Conservation (phyloP, 1,140 invertebrate species). For the Tetranychus urticae region DNA sequence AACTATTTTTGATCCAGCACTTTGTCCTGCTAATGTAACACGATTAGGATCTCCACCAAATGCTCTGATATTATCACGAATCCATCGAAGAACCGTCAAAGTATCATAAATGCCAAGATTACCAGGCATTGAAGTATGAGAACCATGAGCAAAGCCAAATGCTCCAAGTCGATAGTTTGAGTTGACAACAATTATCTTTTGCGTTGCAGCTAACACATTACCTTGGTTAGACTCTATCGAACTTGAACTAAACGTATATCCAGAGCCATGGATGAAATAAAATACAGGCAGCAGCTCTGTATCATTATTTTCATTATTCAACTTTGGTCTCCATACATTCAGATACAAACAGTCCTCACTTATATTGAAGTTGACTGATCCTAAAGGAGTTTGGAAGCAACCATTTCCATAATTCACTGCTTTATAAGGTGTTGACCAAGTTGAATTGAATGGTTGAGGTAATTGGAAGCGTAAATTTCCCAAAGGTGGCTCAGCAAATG, state of each 20-base stretch:
- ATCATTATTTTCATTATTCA: constrained; percentile 18
- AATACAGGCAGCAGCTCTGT: constrained; percentile 39
- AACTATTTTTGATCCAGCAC: too few species aligned
- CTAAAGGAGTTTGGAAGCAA: too few species aligned
- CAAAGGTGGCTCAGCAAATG: constrained; percentile 49
- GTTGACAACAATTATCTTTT: constrained; percentile 29
- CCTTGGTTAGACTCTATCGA: constrained; percentile 25
- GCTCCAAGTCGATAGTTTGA: constrained; percentile 24
- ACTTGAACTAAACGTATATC: constrained; percentile 68
- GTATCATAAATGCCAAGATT: constrained; percentile 39
- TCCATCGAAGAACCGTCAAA: too few species aligned
- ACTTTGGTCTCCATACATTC: constrained; percentile 48
- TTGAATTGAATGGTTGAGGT: constrained; percentile 34
- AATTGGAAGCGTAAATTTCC: constrained; percentile 51
- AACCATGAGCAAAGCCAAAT: constrained; percentile 3
- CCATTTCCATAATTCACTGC: too few species aligned
- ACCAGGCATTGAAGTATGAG: constrained; percentile 18
- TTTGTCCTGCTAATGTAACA: too few species aligned
- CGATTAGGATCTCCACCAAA: too few species aligned
- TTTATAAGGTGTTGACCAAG: background rate
- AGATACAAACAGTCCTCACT: constrained; percentile 92
- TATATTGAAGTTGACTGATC: constrained; percentile 16
- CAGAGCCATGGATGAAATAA: constrained; percentile 90
- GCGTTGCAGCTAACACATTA: constrained; percentile 50
- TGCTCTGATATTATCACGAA: too few species aligned